These are phyloP conservation scores for Rhagonycha fulva DNA, from an alignment of 2,888 invertebrate species.

Conservation along the genomic window DNA sequence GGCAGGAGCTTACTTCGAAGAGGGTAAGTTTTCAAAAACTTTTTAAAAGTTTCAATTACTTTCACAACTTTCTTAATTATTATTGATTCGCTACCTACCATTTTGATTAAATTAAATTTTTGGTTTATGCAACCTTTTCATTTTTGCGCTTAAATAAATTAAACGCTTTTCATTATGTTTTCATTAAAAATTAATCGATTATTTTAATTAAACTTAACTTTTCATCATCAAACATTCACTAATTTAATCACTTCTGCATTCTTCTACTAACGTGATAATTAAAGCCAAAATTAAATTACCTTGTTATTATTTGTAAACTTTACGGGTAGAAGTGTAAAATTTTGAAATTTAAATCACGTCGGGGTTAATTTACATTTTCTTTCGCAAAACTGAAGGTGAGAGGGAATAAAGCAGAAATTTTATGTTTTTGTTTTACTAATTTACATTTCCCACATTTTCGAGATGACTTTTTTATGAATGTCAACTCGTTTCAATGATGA, in stretches of 20 bases:
- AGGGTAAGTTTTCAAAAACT: constrained; percentile 45
- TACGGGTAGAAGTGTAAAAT: not conserved
- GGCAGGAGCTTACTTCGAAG: constrained; percentile 50
- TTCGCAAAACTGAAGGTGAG: not conserved
- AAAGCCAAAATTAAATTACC: not conserved
- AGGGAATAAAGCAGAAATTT: not conserved
- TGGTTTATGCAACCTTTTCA: not conserved
- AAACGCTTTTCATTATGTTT: not conserved
- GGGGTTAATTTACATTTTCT: not conserved
- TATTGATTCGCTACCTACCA: not conserved
- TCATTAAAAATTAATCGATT: not conserved
- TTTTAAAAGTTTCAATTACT: constrained; percentile 10
- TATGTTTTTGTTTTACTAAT: not conserved
- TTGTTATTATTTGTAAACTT: not conserved
- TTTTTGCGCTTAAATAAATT: not conserved
- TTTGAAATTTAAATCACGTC: not conserved
- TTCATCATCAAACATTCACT: not conserved
- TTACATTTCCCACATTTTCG: too few relatives aligned
- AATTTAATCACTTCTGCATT: not conserved
- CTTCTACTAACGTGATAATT: not conserved
- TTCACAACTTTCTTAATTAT: not conserved
- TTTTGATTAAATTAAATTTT: not conserved
- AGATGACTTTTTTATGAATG: too few relatives aligned
- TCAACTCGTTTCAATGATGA: too few relatives aligned
- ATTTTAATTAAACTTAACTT: not conserved